phyloP scores from a whole-genome alignment of 2,888 invertebrate species.

The Ochropleura plecta region DNA sequence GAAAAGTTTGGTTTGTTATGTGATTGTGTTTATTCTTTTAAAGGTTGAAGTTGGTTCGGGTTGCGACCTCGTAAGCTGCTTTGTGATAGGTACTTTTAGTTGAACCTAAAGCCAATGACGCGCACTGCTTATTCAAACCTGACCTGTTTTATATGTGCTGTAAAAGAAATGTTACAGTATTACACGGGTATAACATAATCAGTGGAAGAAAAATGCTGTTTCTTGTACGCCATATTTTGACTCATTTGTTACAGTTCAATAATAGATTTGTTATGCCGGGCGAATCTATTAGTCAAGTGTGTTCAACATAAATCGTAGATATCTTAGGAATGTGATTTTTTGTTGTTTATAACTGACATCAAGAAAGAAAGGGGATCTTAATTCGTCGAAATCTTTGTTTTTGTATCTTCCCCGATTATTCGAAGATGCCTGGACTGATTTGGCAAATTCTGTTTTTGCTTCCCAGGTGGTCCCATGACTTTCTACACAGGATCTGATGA shows the following conservation, averaged over 20 bases:
- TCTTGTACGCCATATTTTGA: neutral
- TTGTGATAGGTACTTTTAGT: slow-evolving; percentile 70
- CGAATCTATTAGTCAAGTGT: neutral
- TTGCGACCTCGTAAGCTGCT: slow-evolving; percentile 70
- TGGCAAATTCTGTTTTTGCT: too few relatives aligned
- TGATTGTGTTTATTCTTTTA: slow-evolving; percentile 68
- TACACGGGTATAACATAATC: too few relatives aligned
- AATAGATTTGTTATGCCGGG: slow-evolving; percentile 9
- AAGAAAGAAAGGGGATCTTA: too few relatives aligned
- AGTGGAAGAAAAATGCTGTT: neutral
- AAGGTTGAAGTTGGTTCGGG: slow-evolving; percentile 62
- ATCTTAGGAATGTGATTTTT: neutral
- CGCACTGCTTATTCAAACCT: slow-evolving; percentile 51
- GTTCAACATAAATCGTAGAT: slow-evolving; percentile 15
- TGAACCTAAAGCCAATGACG: slow-evolving; percentile 59
- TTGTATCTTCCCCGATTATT: too few relatives aligned
- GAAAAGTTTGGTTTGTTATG: slow-evolving; percentile 61
- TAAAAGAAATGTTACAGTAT: slow-evolving; percentile 10
- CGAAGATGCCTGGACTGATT: too few relatives aligned
- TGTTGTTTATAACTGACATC: neutral
- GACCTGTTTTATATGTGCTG: slow-evolving; percentile 24
- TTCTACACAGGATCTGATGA: too few relatives aligned
- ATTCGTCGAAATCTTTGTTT: too few relatives aligned
- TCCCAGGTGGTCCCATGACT: too few relatives aligned
- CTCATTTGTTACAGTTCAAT: slow-evolving; percentile 3